phyloP scores from a whole-genome alignment of 2,888 invertebrate genomes.

The Andrena marginata region DNA sequence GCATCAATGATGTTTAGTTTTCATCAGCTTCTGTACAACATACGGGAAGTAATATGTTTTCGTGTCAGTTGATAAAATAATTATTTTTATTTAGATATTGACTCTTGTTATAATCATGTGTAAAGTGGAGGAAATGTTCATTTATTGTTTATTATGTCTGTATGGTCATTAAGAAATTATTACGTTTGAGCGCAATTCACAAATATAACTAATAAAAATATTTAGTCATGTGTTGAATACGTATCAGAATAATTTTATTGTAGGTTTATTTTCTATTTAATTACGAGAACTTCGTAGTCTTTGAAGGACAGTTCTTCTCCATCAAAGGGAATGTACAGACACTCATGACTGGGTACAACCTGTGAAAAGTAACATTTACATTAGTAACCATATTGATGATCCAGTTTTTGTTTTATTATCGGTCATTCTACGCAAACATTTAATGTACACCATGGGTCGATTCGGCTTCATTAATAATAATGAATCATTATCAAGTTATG shows the following conservation, averaged over 20 bases:
- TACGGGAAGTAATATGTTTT: background rate
- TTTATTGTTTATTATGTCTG: background rate
- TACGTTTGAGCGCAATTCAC: no score
- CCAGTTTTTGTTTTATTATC: no score
- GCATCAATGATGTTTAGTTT: background rate
- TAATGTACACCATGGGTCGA: background rate
- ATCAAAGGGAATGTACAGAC: conserved; percentile 85
- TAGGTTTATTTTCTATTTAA: conserved; percentile 77
- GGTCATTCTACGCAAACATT: background rate
- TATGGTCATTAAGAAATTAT: no score
- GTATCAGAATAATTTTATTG: background rate
- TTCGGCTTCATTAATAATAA: no score
- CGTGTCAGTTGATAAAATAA: background rate
- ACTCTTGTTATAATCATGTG: background rate
- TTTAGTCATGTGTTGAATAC: conserved; percentile 1
- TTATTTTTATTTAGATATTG: background rate
- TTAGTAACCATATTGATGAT: no score
- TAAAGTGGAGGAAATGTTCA: background rate
- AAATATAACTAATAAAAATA: conserved; percentile 12
- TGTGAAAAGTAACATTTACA: conserved; percentile 56
- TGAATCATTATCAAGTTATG: no score
- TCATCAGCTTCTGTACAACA: background rate
- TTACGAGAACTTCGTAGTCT: conserved; percentile 90
- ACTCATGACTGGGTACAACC: conserved; percentile 83
- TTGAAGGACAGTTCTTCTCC: conserved; percentile 88